These are phyloP conservation scores for Chauna torquata DNA, from an alignment of 2,113 vertebrate genomes.

Conservation along the genomic window DNA sequence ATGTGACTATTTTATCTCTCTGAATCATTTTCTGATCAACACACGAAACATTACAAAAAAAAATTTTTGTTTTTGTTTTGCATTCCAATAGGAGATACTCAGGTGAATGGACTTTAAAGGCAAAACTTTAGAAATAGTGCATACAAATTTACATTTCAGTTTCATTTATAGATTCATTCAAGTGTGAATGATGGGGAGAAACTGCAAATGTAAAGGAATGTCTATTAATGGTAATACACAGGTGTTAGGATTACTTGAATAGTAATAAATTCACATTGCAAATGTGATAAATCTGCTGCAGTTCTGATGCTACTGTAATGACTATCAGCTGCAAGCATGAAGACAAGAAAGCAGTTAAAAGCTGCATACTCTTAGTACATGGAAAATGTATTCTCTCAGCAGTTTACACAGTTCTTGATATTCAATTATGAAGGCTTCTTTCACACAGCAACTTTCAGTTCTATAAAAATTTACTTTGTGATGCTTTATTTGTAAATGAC, in stretches of 20 bases:
- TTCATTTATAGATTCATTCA: conserved; percentile 22
- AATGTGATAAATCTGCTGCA: conserved; percentile 56
- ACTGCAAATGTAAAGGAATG: not conserved
- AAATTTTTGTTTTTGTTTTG: not conserved
- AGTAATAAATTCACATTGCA: conserved; percentile 65
- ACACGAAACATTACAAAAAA: not conserved
- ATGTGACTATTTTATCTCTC: not conserved
- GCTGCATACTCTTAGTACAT: conserved; percentile 17
- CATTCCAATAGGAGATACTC: not conserved
- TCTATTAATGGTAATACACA: conserved; percentile 43
- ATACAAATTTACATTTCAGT: conserved; percentile 27
- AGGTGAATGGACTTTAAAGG: not conserved
- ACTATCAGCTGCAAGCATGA: conserved; percentile 58
- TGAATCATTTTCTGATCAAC: not conserved
- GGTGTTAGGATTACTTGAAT: conserved; percentile 45
- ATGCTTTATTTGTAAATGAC: conserved; percentile 45
- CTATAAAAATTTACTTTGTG: conserved; percentile 25
- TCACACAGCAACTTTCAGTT: conserved; percentile 1
- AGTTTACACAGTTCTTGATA: conserved; percentile 39
- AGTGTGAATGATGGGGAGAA: not conserved
- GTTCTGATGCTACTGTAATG: conserved; percentile 53
- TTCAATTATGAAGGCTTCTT: conserved; percentile 43
- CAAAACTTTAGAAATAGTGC: not conserved
- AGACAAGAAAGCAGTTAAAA: conserved; percentile 48
- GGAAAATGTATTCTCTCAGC: conserved; percentile 50